phyloP scores from a whole-genome alignment of 92 coral and sea anemone genomes.

The Montipora capitata region DNA sequence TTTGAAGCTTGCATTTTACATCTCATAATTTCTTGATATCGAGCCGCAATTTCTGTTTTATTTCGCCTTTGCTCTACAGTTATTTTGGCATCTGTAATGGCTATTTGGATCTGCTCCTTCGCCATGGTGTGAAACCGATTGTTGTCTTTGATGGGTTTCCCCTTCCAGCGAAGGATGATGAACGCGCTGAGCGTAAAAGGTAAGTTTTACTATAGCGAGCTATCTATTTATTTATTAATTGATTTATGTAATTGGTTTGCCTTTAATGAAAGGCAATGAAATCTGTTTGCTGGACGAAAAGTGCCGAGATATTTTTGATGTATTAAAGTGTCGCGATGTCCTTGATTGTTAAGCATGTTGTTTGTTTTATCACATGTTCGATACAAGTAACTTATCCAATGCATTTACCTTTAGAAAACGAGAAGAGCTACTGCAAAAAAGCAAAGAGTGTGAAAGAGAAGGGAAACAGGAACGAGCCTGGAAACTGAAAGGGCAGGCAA shows the following conservation, averaged over 20 bases:
- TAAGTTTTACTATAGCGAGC: neutral
- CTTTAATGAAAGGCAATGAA: slow-evolving; percentile 9
- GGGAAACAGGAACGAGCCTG: neutral
- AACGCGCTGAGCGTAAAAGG: neutral
- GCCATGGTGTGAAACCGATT: slow-evolving; percentile 14
- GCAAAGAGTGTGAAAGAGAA: neutral
- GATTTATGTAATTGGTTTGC: neutral
- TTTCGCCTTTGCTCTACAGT: neutral
- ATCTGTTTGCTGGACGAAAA: slow-evolving; percentile 5
- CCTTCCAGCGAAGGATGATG: neutral
- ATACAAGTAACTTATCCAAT: neutral
- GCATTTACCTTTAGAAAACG: neutral
- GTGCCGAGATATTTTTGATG: neutral
- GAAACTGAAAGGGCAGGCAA: neutral
- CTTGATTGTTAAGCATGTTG: no score
- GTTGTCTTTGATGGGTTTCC: neutral
- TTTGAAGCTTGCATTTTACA: slow-evolving; percentile 3
- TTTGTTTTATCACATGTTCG: no score
- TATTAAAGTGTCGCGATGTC: neutral
- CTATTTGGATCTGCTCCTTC: neutral
- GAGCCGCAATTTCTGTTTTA: no score
- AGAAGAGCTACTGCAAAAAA: slow-evolving; percentile 2
- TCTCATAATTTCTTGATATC: neutral
- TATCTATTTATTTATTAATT: slow-evolving; percentile 3
- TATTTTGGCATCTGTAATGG: slow-evolving; percentile 3